Evolutionary conservation across 2,888 invertebrate species (phyloP), one percentile per base, ranked within the genome.

Genomic region (Cenopis cana): DNA sequence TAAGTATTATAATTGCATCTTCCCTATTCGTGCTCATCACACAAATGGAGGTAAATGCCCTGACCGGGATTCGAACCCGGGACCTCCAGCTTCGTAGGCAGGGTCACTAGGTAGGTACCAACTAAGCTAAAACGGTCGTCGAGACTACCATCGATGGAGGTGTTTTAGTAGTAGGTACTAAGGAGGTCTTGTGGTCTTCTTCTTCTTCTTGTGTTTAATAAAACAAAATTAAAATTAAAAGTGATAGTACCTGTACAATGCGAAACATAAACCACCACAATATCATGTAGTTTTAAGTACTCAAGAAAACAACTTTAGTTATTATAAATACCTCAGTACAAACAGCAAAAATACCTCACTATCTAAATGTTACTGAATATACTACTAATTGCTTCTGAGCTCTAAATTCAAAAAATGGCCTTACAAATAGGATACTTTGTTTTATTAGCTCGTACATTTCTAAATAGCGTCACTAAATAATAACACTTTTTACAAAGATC

Each of bases 321-420:
- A n/a, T 55, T 29, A 55, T 55, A 55, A 55, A 55, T 24, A 29
- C 12, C 29, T 24, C 14, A 29, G 29, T 55, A 55, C 29, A 55
- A 29, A 20, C 10, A 18, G 18, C 18, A 33, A 33, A 33, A 33
- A 0, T 33, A 18, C 54, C 9, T 55, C n/a, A 14, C 29, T 14
- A 55, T 24, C 29, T 0, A 12, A 12, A 55, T n/a, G 55, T 24
- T 10, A 29, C 8, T 29, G 29, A 9, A 29, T 12, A 29, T 29
- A 12, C 55, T 14, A 14, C 55, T 9, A 20, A 14, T 46, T 61
- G 41, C n/a, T 61, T 46, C 24, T 38, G 60, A 61, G 10, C 8
- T 8, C 8, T 14, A 46, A 11, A 41, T 46, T 50, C 70, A 72
- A 73, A 52, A 74, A 75, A 73, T 73, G 73, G 72, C 70, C 72